Percentiles rank a stretch among this genome's conserved stretches.
phyloP scores from a whole-genome alignment of 2,888 invertebrate species.

The Monopis laevigella region DNA sequence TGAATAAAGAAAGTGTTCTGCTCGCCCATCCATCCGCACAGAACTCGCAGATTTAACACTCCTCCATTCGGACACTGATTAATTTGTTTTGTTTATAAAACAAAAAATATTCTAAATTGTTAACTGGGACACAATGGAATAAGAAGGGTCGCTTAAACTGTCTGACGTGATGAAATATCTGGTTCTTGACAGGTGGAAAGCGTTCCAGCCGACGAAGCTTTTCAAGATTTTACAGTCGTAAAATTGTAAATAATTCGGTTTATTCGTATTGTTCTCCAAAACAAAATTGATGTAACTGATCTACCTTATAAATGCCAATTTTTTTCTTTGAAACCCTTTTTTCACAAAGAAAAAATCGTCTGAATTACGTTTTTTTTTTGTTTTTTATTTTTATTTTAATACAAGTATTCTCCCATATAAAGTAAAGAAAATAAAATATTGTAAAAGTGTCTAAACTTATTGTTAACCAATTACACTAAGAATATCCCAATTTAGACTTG shows the following conservation, averaged over 20 bases:
- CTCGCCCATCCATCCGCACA: slow-evolving; percentile 6
- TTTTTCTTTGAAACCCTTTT: too few relatives aligned
- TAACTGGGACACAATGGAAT: slow-evolving; percentile 20
- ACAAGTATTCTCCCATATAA: too few relatives aligned
- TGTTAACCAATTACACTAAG: too few relatives aligned
- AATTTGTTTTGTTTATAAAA: slow-evolving; percentile 16
- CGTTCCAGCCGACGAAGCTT: slow-evolving; percentile 21
- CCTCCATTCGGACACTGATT: slow-evolving; percentile 10
- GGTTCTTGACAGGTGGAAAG: slow-evolving; percentile 34
- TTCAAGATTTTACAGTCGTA: slow-evolving; percentile 1
- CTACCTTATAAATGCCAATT: too few relatives aligned
- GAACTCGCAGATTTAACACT: slow-evolving; percentile 10
- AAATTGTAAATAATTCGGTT: slow-evolving; percentile 2
- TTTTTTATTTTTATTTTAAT: too few relatives aligned
- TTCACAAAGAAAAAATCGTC: too few relatives aligned
- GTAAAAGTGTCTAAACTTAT: too few relatives aligned
- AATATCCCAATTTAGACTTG: too few relatives aligned
- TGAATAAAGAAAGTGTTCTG: slow-evolving; percentile 6
- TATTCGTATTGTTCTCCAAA: not conserved
- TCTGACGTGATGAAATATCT: slow-evolving; percentile 40
- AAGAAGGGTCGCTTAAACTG: slow-evolving; percentile 27
- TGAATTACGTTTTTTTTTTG: too few relatives aligned
- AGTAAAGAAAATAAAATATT: too few relatives aligned
- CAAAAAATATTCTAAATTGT: slow-evolving; percentile 25
- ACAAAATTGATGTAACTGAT: too few relatives aligned